Conservation (phyloP, 2,888 invertebrate species). For the Polymixis flavicincta region DNA sequence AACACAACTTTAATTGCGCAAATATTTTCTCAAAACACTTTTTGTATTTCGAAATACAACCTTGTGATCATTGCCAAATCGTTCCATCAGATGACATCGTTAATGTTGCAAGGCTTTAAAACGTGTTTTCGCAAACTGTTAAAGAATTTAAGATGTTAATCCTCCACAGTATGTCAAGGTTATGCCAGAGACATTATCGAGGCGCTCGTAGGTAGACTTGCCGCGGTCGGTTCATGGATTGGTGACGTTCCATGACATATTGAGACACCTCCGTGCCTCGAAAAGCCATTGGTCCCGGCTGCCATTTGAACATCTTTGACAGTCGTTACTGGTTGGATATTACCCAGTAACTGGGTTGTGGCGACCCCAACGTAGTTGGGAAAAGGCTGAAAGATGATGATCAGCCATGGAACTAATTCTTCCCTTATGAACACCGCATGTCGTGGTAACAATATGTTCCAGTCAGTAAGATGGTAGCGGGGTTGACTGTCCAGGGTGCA, state of each 20-base stretch:
- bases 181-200: not conserved
- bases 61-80: constrained; percentile 4
- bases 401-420: not conserved
- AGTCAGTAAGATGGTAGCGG: not conserved
- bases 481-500: not conserved
- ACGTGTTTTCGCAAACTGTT: constrained; percentile 15
- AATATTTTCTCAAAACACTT: not conserved
- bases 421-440: no score
- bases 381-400: not conserved
- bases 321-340: not conserved
- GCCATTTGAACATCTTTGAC: not conserved
- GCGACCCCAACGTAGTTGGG: not conserved
- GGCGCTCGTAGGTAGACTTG: not conserved
- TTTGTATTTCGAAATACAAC: constrained; percentile 3
- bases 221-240: not conserved
- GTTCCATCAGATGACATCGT: not conserved
- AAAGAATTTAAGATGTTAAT: not conserved
- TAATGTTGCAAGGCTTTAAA: not conserved
- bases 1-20: not conserved
- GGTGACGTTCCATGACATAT: not conserved
- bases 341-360: not conserved
- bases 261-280: not conserved
- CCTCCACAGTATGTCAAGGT: constrained; percentile 3
- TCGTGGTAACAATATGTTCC: not conserved
- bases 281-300: not conserved